phyloP scores from a whole-genome alignment of 2,797 vertebrate species.

The Miichthys miiuy region DNA sequence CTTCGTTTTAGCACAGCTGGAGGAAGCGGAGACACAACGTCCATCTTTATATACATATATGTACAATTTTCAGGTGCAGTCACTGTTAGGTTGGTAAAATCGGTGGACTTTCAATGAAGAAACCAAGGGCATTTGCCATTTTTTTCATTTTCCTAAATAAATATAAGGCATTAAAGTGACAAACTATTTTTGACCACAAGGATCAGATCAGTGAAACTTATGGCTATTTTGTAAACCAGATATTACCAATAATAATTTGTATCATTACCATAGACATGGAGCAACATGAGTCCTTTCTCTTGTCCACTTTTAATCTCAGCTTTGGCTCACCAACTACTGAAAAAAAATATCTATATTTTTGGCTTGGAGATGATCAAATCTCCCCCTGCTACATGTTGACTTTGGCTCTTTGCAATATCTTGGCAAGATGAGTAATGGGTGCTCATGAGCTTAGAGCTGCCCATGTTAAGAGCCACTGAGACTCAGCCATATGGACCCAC shows the following conservation, averaged over 20 bases:
- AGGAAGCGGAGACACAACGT: too few species aligned
- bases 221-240: too few species aligned
- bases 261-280: not conserved
- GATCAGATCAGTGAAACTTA: too few species aligned
- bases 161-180: not conserved
- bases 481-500: constrained; percentile 35
- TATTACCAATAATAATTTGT: not conserved
- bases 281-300: not conserved
- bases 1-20: too few species aligned
- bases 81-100: not conserved
- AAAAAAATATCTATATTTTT: constrained; percentile 7
- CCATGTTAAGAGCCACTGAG: constrained; percentile 26
- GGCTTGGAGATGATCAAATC: not conserved
- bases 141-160: not conserved
- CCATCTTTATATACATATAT: too few species aligned
- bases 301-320: not conserved
- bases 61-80: not conserved
- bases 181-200: not conserved
- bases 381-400: constrained; percentile 9
- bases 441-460: constrained; percentile 16
- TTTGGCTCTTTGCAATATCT: constrained; percentile 23
- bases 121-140: not conserved
- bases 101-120: not conserved
- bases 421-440: constrained; percentile 18
- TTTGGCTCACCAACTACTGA: not conserved